Percentiles rank a stretch among this genome's conserved stretches.
Evolutionary conservation across 2,797 vertebrate genomes (phyloP).

Genomic region (Psittacula echo): DNA sequence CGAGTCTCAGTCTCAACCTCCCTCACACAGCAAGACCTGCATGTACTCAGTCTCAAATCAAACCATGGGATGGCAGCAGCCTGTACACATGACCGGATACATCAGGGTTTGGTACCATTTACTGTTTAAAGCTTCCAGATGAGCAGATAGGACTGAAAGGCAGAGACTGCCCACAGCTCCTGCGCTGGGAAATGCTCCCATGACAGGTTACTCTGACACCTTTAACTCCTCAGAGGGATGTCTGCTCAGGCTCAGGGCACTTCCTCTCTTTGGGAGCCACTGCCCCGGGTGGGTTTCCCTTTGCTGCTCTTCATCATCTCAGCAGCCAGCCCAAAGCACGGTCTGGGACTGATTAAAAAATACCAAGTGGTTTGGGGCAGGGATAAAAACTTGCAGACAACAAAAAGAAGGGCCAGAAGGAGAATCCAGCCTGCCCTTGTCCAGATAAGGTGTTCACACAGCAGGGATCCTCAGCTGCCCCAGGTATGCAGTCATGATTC

Average conservation of each 20-base stretch:
- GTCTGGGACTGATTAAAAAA: neutral
- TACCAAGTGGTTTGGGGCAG: neutral
- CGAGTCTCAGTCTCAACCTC: fast-evolving
- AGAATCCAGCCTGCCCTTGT: neutral
- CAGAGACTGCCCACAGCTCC: neutral
- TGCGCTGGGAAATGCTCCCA: neutral
- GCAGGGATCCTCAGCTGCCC: neutral
- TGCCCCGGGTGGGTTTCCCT: neutral
- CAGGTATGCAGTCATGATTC: neutral
- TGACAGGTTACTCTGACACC: fast-evolving
- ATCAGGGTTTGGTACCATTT: fast-evolving
- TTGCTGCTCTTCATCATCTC: neutral
- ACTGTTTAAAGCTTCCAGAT: neutral
- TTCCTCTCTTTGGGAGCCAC: neutral
- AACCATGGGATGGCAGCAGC: neutral
- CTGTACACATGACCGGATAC: fast-evolving
- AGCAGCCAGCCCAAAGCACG: neutral
- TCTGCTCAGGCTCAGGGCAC: neutral
- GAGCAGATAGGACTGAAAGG: neutral
- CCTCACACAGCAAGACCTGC: neutral
- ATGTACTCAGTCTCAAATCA: neutral
- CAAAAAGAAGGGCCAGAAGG: neutral
- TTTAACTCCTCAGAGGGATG: neutral
- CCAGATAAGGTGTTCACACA: neutral
- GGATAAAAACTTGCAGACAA: neutral